phyloP scores from a whole-genome alignment of 2,888 invertebrate genomes.

The Drosophila macrospina region DNA sequence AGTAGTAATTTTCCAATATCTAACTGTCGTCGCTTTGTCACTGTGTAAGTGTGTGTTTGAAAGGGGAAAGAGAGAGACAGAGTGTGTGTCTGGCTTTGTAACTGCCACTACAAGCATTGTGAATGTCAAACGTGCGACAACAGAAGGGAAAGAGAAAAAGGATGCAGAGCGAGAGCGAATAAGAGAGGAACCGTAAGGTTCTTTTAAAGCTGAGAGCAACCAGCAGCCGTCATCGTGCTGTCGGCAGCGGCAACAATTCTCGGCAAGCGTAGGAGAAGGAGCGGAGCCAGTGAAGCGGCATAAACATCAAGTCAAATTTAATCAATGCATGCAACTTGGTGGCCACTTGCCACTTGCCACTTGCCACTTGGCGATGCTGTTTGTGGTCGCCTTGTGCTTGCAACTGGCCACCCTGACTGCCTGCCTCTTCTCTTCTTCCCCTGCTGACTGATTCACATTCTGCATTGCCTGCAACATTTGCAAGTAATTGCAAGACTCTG shows the following conservation, averaged over 20 bases:
- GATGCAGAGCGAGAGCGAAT: neutral
- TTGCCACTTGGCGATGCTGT: conserved; percentile 58
- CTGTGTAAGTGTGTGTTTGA: neutral
- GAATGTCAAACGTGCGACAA: conserved; percentile 52
- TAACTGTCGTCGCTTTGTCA: neutral
- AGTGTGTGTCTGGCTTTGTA: neutral
- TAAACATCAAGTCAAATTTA: conserved; percentile 61
- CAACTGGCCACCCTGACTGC: neutral
- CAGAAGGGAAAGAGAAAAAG: neutral
- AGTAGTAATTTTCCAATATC: conserved; percentile 11
- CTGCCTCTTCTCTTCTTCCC: neutral
- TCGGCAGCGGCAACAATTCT: conserved; percentile 22
- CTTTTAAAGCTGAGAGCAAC: conserved; percentile 27
- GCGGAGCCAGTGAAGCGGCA: conserved; percentile 16
- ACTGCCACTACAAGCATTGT: conserved; percentile 47
- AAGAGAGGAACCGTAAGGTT: neutral
- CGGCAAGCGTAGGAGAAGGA: neutral
- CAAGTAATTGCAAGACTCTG: conserved; percentile 38
- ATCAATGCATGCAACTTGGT: conserved; percentile 69
- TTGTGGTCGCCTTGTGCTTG: conserved; percentile 50
- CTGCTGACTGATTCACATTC: conserved; percentile 11
- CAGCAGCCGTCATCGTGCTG: conserved; percentile 1
- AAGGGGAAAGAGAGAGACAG: neutral
- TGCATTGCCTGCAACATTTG: conserved; percentile 29
- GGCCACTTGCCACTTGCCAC: conserved; percentile 54